phyloP scores from a whole-genome alignment of 2,888 invertebrate genomes.

The Drosophila borealis region DNA sequence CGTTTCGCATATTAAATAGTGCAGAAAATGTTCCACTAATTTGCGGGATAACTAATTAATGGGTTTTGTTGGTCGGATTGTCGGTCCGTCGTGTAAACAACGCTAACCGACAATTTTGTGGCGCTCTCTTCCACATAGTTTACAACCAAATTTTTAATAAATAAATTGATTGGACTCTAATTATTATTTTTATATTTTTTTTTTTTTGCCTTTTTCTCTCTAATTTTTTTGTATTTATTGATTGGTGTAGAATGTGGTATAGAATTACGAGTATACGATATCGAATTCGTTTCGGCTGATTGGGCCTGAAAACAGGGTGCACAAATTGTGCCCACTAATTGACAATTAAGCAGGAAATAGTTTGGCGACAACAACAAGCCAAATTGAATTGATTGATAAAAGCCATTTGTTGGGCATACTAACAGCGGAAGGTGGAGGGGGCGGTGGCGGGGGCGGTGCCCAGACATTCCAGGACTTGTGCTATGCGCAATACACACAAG shows the following conservation, averaged over 20 bases:
- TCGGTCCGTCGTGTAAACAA: conserved; percentile 24
- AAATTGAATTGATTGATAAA: conserved; percentile 77
- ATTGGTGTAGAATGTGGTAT: conserved; percentile 9
- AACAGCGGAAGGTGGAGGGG: background rate
- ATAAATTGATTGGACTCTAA: conserved; percentile 68
- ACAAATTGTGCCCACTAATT: conserved; percentile 73
- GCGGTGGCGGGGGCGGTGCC: too few species aligned
- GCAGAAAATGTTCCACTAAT: conserved; percentile 69
- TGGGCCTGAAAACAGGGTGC: conserved; percentile 52
- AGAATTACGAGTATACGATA: conserved; percentile 10
- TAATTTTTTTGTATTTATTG: conserved; percentile 3
- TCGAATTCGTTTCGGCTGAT: conserved; percentile 65
- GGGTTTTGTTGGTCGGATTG: conserved; percentile 43
- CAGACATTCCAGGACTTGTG: conserved; percentile 42
- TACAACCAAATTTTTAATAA: conserved; percentile 48
- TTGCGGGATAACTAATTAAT: conserved; percentile 76
- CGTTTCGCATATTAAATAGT: conserved; percentile 31
- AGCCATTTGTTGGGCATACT: conserved; percentile 43
- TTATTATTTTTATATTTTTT: conserved; percentile 24
- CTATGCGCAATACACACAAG: background rate
- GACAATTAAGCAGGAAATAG: conserved; percentile 77
- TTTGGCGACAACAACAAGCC: conserved; percentile 53
- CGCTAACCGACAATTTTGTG: conserved; percentile 35
- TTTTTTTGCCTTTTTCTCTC: background rate
- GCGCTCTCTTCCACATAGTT: conserved; percentile 21